Conservation (phyloP, 2,797 vertebrate species). For the Gallinago stenura region DNA sequence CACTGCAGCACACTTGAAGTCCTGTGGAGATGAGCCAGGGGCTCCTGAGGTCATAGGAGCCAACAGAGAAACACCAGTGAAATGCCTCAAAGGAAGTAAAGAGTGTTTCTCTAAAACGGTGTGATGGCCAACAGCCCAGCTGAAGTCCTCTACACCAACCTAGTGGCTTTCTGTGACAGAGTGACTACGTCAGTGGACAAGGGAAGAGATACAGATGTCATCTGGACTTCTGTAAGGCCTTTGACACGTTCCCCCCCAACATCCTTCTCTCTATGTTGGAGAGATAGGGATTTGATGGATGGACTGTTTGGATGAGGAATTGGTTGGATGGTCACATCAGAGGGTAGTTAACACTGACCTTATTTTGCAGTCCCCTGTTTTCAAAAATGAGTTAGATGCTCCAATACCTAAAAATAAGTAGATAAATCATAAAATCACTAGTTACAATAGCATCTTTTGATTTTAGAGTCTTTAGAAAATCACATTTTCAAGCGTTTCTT, state of each 20-base stretch:
- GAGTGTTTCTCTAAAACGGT: neutral
- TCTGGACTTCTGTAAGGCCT: neutral
- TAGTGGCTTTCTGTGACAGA: neutral
- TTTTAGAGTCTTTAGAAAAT: neutral
- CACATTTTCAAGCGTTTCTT: neutral
- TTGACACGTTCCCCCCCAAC: neutral
- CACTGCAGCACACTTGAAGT: neutral
- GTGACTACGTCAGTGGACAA: no score
- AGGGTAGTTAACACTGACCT: neutral
- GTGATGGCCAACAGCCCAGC: neutral
- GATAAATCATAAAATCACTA: neutral
- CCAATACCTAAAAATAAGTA: accelerated
- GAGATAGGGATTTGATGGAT: neutral
- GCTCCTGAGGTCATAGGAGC: neutral
- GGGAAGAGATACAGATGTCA: neutral
- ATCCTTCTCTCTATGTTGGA: neutral
- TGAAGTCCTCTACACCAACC: neutral
- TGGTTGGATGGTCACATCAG: neutral
- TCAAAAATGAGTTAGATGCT: neutral
- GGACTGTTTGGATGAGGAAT: neutral
- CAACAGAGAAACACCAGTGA: neutral
- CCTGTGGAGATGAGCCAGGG: neutral
- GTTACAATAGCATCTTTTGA: accelerated
- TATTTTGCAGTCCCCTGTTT: neutral
- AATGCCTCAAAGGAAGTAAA: neutral